Evolutionary conservation across 2,797 vertebrate genomes (phyloP), one percentile per base, ranked within the genome.

Genomic region (Xenentodon cancila): DNA sequence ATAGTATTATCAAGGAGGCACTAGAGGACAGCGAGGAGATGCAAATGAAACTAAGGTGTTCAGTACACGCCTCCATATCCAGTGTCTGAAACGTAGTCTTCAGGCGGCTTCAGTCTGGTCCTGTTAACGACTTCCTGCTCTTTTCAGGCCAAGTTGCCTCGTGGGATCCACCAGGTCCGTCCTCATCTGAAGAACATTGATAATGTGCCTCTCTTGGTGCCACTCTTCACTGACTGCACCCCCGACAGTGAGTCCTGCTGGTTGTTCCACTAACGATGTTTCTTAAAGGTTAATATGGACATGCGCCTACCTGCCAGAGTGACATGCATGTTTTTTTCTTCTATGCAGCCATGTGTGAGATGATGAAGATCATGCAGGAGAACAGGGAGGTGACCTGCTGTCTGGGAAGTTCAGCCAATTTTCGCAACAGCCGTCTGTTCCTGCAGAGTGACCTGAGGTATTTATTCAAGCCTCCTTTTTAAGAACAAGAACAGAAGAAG

Each of bases 311-410:
- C n/a, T n/a, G n/a, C n/a, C n/a, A n/a, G n/a, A n/a, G n/a, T n/a
- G n/a, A n/a, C n/a, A n/a, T n/a, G n/a, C n/a, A n/a, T n/a, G n/a
- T n/a, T 27, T 19, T 6, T 20, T 25, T 43, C 3, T 13, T 65
- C 43, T 59, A 30, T 22, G 11, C 87, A 99, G 97, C 97, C 77
- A 99, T 99, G 97, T 98, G 97, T 75, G 98, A 99, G 89, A 99
- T 99, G 98, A 99, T 99, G 80, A 96, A 97, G 92, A 99, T 99
- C 88, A 99, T 99, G 98, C 97, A 99, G 89, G 98, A 99, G 77
- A 97, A 97, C 0, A 93, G 95, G 72, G 98, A 99, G 88, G 97
- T 99, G 18, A 97, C 97, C 0, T 99, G 98, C 88, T 99, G 98
- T 76, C 89, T 99, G 85, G 98, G 98, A 52, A 99, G 98, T 79